phyloP scores from a whole-genome alignment of 2,113 vertebrate genomes.

The Lota lota region DNA sequence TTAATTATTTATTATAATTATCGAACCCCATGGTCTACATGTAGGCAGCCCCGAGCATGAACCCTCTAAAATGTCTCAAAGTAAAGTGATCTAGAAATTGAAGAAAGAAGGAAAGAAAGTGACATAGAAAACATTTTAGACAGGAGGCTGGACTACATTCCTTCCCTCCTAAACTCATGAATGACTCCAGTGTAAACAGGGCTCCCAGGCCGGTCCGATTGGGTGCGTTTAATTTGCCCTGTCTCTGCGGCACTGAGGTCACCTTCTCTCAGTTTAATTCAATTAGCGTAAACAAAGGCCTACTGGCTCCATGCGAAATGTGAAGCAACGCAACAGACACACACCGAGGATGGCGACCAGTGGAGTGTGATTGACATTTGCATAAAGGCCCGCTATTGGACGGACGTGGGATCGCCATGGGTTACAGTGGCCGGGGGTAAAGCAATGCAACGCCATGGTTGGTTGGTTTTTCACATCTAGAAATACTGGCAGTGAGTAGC shows the following conservation, averaged over 20 bases:
- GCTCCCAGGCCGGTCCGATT: constrained; percentile 22
- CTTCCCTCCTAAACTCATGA: constrained; percentile 21
- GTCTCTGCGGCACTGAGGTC: constrained; percentile 46
- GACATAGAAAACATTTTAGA: constrained; percentile 5
- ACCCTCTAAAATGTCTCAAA: too few relatives aligned
- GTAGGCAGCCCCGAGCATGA: too few relatives aligned
- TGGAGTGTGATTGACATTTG: constrained; percentile 50
- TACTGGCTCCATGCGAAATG: constrained; percentile 50
- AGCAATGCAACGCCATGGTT: constrained; percentile 32
- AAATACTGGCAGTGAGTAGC: constrained; percentile 25
- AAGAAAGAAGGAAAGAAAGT: neutral
- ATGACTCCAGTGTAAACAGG: constrained; percentile 43
- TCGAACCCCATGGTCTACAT: too few relatives aligned
- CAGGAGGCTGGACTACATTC: neutral
- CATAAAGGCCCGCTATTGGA: constrained; percentile 45
- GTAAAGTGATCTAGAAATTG: too few relatives aligned
- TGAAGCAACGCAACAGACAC: constrained; percentile 40
- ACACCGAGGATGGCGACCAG: constrained; percentile 35
- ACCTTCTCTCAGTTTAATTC: constrained; percentile 54
- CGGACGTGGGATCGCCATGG: constrained; percentile 39
- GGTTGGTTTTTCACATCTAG: constrained; percentile 25
- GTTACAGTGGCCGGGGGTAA: constrained; percentile 39
- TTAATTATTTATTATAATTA: too few relatives aligned
- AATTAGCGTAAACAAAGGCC: constrained; percentile 60
- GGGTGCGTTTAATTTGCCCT: constrained; percentile 28